A percentile compares a stretch with the other conserved stretches of the same genome.
Conservation (phyloP, 2,797 vertebrate species). For the Mormyrus proboscirostris region DNA sequence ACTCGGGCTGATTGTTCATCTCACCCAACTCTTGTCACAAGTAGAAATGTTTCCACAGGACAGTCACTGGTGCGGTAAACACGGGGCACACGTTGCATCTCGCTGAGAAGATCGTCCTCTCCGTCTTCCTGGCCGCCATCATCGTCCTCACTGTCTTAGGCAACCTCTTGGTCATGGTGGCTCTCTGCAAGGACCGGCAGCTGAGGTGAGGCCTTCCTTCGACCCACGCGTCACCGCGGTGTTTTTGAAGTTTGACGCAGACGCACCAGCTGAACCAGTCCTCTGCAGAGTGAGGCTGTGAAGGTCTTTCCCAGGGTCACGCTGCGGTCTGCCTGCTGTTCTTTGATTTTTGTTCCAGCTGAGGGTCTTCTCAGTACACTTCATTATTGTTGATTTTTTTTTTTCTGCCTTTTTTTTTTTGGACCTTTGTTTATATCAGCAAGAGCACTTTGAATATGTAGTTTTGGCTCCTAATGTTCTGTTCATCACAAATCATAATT, state of each 20-base stretch:
- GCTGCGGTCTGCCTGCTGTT: neutral
- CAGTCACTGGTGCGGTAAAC: constrained; percentile 52
- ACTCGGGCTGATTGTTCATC: neutral
- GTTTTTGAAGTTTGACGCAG: neutral
- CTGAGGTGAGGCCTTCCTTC: constrained; percentile 51
- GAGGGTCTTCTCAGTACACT: neutral
- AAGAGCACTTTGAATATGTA: neutral
- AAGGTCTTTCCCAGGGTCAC: neutral
- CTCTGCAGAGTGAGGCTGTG: neutral
- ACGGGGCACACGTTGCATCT: constrained; percentile 49
- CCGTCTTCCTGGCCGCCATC: constrained; percentile 60
- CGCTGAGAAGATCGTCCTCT: constrained; percentile 55
- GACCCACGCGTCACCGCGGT: neutral
- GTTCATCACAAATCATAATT: neutral
- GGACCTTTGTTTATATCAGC: neutral
- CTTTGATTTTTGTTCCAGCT: neutral
- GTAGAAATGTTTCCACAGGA: constrained; percentile 41
- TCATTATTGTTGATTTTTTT: neutral
- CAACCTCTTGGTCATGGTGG: constrained; percentile 73
- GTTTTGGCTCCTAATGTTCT: neutral
- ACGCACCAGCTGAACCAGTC: neutral
- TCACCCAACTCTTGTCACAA: neutral
- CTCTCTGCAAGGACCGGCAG: constrained; percentile 69
- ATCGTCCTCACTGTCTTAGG: constrained; percentile 70
- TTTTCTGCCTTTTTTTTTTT: neutral